Evolutionary conservation across 2,797 vertebrate genomes (phyloP), one percentile per base, ranked within the genome.

Genomic region (Allobates femoralis): DNA sequence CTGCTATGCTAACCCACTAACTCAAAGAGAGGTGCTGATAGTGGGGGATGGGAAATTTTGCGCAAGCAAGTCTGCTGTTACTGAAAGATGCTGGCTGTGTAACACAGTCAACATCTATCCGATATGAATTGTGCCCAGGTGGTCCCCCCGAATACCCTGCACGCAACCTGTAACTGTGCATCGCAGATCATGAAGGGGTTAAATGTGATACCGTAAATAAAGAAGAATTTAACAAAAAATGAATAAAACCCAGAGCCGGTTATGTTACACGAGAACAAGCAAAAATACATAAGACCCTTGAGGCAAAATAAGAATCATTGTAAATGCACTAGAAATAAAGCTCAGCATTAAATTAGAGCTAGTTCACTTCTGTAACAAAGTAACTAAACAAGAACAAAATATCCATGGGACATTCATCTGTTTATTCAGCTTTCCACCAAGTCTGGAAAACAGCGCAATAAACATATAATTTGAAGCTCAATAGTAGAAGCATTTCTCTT

Each of bases 371-470:
- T 64, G 46, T 78, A 85, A 85, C 73, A 85, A 77, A 78, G 75
- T 78, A 78, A 67, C 83, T 78, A 85, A 85, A 78, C 83, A 85
- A 78, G 73, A 46, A 85, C 74, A 78, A 77, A 77, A 85, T 85
- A 85, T 78, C 83, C 74, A 77, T 78, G 73, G 83, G 83, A 77
- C 74, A 77, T 78, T 77, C 73, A 66, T 77, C 60, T 85, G 83
- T 85, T 84, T 84, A 84, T 66, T 85, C 83, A 53, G 74, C 83
- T 84, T 77, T 76, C 58, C 58, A 77, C 73, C 28, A 76, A 76
- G 83, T 67, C 41, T 67, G n/a, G 46, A 77, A 76, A 85, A 53
- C 50, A 10, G 30, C 74, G 26, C 83, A 77, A 85, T 77, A 66
- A 85, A 78, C 74, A 78, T 78, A 77, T 66, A 55, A 85, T 85